Evolutionary conservation across 2,888 invertebrate genomes (phyloP), one percentile per base, ranked within the genome.

Genomic region (Aphodius granarius): DNA sequence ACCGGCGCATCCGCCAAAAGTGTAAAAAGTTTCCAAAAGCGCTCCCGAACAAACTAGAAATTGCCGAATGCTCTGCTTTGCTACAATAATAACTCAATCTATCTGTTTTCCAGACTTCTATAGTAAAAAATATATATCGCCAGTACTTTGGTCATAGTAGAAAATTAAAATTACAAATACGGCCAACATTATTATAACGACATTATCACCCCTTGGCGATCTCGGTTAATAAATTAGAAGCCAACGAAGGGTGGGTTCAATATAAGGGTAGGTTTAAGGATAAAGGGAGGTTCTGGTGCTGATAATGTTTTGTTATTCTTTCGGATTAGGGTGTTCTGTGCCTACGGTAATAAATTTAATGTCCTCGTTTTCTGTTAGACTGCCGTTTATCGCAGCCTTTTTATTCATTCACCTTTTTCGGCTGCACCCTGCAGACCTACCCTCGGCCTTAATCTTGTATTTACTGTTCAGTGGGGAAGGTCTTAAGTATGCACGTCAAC

Each of bases 221-320:
- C 74, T 63, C 21, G 70, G 73, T 17, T 71, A 71, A 74, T 74
- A 74, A 74, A 74, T 74, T 74, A 74, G 74, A 65, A 13, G 43
- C 65, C 74, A 63, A 74, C 70, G 70, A 74, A 74, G 4, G 43
- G 43, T 63, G 63, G 63, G 71, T 74, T 73, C 74, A 65, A 74
- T 74, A 74, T 71, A 63, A 65, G 71, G 65, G 64, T 74, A 43
- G 63, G 63, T 63, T 74, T 73, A 70, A 65, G 70, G 70, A 74
- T 71, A 63, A 65, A 64, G 65, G 64, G 70, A 43, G 2, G 43
- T 63, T 64, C 21, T 19, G 5, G 5, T 63, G 43, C 71, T 70
- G 65, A 71, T 74, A 74, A 74, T 71, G 74, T 74, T 74, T 74
- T 64, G 74, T 70, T 74, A 74, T 74, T 74, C 71, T 74, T 64